phyloP scores from a whole-genome alignment of 2,888 invertebrate species.

The Chrysolina haemoptera region DNA sequence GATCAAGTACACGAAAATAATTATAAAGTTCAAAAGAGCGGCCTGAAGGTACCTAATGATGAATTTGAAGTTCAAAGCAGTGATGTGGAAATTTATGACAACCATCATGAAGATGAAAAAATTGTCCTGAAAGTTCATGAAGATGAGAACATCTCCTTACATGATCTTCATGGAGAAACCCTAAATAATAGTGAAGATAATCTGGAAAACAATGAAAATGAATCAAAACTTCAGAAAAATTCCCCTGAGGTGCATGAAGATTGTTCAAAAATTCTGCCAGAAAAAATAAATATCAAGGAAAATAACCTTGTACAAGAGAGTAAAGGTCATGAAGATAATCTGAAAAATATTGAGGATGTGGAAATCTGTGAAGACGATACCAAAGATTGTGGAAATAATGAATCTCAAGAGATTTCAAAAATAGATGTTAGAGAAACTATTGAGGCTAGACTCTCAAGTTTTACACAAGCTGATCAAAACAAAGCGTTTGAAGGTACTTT shows the following conservation, averaged over 20 bases:
- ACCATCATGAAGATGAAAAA: neutral
- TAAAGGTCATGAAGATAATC: neutral
- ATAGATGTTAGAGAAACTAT: neutral
- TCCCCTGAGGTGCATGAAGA: too few relatives aligned
- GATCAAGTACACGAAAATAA: neutral
- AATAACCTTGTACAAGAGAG: neutral
- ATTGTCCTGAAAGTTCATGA: neutral
- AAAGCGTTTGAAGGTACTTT: neutral
- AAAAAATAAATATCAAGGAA: too few relatives aligned
- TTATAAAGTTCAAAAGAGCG: neutral
- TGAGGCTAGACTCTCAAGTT: neutral
- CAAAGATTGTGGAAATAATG: conserved; percentile 11
- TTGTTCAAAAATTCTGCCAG: too few relatives aligned
- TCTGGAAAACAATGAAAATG: too few relatives aligned
- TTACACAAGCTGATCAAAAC: too few relatives aligned
- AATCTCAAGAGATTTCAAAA: neutral
- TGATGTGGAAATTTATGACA: neutral
- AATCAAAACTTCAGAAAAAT: too few relatives aligned
- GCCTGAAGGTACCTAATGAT: neutral
- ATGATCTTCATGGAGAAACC: too few relatives aligned
- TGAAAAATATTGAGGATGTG: neutral
- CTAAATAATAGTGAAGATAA: too few relatives aligned
- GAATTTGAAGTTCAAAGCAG: neutral
- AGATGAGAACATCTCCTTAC: neutral
- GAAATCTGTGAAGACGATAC: neutral